Conservation (phyloP, 2,797 vertebrate genomes). For the Sibirionetta formosa region DNA sequence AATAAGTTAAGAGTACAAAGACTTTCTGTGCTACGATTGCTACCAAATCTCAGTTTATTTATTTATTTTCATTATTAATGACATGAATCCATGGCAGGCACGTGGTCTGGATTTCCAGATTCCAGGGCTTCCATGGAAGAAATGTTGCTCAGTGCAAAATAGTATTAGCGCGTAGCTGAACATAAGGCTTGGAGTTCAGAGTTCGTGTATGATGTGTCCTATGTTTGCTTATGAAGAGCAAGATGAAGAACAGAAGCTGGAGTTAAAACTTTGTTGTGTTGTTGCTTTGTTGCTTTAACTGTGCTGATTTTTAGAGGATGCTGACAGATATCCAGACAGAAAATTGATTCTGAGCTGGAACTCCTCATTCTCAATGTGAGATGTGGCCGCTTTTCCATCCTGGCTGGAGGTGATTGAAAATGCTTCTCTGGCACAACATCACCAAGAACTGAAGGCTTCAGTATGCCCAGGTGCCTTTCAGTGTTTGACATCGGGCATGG, state of each 20-base stretch:
- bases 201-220: too few species aligned
- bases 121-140: too few species aligned
- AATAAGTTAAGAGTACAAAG: neutral
- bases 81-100: neutral
- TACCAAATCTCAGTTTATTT: neutral
- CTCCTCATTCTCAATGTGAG: neutral
- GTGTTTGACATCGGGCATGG: rapidly evolving
- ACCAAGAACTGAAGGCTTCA: neutral
- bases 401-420: neutral
- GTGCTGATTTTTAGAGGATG: neutral
- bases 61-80: neutral
- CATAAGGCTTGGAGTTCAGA: neutral
- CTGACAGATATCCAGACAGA: neutral
- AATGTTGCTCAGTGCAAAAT: neutral
- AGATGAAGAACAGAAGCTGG: neutral
- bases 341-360: neutral
- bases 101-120: neutral
- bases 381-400: neutral
- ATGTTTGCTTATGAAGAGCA: too few species aligned
- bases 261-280: neutral
- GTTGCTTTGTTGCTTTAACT: neutral
- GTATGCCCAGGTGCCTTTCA: neutral
- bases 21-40: neutral
- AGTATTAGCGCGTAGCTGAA: neutral
- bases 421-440: neutral